A percentile compares a stretch with the other conserved stretches of the same genome.
These are phyloP conservation scores for Delphinus delphis DNA, from an alignment of 2,113 vertebrate species.

Conservation along the genomic window DNA sequence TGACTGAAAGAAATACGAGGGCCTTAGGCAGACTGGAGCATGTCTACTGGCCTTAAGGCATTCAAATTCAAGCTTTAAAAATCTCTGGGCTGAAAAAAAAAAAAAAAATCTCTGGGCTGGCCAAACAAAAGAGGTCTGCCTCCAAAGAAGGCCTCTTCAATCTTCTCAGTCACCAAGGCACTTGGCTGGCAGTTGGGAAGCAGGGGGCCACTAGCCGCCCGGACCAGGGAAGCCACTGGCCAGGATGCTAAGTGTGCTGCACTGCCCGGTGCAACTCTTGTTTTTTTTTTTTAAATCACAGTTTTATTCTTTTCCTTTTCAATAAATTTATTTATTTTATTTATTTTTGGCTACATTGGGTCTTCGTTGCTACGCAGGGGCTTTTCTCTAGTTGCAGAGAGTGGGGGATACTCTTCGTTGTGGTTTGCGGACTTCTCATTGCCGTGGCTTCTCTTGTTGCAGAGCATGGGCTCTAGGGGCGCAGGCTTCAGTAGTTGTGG, in stretches of 20 bases:
- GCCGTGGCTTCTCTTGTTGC: too few relatives aligned
- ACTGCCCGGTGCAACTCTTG: neutral
- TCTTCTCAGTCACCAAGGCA: neutral
- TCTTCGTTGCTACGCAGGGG: too few relatives aligned
- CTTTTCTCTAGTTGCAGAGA: too few relatives aligned
- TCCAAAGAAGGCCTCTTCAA: neutral
- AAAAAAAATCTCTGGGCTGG: neutral
- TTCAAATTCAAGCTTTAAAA: neutral
- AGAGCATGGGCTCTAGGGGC: too few relatives aligned
- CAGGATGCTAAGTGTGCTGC: fast-evolving
- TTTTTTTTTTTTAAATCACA: too few relatives aligned
- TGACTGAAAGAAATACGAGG: neutral
- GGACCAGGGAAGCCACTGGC: fast-evolving
- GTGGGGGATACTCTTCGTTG: too few relatives aligned
- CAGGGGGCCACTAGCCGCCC: neutral
- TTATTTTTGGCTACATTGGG: too few relatives aligned
- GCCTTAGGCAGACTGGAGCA: neutral
- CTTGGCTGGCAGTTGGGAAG: neutral
- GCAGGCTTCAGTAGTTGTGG: too few relatives aligned
- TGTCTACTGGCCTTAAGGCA: neutral
- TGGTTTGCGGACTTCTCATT: too few relatives aligned
- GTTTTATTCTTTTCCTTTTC: too few relatives aligned
- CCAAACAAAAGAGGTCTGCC: slow-evolving; percentile 1
- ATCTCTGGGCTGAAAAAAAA: neutral
- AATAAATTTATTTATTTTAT: neutral